Conservation (phyloP, 2,797 vertebrate species). For the Phoebastria nigripes region DNA sequence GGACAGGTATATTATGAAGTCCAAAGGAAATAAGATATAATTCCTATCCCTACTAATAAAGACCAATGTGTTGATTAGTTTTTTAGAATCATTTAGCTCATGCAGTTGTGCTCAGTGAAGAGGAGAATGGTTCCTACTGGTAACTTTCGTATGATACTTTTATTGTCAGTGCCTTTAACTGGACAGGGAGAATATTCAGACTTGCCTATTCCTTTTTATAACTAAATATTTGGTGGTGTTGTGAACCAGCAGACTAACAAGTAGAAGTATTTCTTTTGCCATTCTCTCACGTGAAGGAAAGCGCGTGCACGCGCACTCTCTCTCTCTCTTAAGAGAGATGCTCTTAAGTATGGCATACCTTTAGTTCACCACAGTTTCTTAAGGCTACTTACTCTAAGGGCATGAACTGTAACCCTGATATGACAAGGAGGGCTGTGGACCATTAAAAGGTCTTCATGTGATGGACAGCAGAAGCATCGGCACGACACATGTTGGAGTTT, state of each 20-base stretch:
- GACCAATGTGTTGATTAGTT: neutral
- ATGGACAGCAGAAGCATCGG: neutral
- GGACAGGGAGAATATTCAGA: neutral
- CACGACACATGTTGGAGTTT: neutral
- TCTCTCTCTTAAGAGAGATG: neutral
- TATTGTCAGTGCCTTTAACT: neutral
- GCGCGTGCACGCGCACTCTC: too few relatives aligned
- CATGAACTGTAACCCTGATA: neutral
- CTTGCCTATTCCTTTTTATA: neutral
- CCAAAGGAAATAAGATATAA: neutral
- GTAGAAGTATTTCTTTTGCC: neutral
- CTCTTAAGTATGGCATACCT: neutral
- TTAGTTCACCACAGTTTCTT: neutral
- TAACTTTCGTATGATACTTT: neutral
- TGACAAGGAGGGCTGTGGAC: neutral
- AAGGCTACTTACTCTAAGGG: neutral
- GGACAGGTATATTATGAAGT: neutral
- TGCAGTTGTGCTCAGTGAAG: neutral
- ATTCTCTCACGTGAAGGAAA: neutral
- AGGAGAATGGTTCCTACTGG: neutral
- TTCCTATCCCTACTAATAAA: neutral
- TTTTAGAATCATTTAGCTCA: neutral
- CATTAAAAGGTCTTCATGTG: neutral
- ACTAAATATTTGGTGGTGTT: neutral
- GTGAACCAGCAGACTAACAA: neutral